Conservation (phyloP, 1,140 invertebrate genomes). For the Drosophila serrata region DNA sequence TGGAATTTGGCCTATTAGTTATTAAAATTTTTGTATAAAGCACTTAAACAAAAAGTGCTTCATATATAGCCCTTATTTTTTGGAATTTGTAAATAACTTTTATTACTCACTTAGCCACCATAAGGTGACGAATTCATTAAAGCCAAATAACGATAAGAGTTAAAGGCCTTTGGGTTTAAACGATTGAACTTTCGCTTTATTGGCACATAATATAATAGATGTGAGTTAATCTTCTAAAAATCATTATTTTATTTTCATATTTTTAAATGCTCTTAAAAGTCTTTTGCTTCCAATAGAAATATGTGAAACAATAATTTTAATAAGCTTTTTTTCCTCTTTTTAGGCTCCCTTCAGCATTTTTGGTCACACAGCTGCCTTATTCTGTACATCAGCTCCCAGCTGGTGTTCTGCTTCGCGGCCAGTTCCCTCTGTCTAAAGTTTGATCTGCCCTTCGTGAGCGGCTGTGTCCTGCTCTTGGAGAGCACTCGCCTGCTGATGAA, state of each 20-base stretch:
- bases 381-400: slow-evolving; percentile 85
- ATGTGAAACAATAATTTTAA: background rate
- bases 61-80: background rate
- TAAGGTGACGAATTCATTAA: background rate
- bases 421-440: slow-evolving; percentile 86
- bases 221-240: background rate
- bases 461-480: slow-evolving; percentile 87
- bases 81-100: background rate
- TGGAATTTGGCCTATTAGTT: background rate
- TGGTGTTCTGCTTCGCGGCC: slow-evolving; percentile 87
- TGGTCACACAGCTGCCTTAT: slow-evolving; percentile 86
- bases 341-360: slow-evolving; percentile 61
- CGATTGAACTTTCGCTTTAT: background rate
- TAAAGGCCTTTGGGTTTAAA: slow-evolving; percentile 2
- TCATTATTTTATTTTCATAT: background rate
- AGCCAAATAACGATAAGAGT: slow-evolving; percentile 10
- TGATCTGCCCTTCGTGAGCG: slow-evolving; percentile 88
- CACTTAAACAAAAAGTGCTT: background rate
- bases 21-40: background rate
- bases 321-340: background rate
- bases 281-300: background rate
- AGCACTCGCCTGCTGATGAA: slow-evolving; percentile 94
- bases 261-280: background rate
- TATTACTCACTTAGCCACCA: slow-evolving; percentile 6
- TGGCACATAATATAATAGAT: background rate